Conservation (phyloP, 2,797 vertebrate genomes). For the Buceros bicornis region DNA sequence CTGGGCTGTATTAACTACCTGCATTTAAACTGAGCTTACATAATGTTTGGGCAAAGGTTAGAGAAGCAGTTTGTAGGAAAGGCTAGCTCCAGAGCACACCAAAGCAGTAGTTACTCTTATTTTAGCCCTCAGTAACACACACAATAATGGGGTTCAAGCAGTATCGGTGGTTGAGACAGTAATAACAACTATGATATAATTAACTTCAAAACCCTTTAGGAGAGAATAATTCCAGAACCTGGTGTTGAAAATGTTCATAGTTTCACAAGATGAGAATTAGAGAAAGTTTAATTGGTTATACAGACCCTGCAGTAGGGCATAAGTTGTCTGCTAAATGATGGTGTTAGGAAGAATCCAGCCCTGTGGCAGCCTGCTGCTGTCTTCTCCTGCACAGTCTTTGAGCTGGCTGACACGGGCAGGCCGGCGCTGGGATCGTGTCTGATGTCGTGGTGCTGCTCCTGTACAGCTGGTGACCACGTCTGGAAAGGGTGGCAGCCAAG, state of each 20-base stretch:
- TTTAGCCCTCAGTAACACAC: conserved; percentile 47
- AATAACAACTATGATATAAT: conserved; percentile 60
- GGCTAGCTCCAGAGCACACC: conserved; percentile 4
- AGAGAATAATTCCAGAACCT: conserved; percentile 52
- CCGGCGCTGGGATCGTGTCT: accelerated
- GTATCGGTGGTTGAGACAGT: conserved; percentile 36
- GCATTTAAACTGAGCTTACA: conserved; percentile 15
- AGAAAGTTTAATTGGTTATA: conserved; percentile 49
- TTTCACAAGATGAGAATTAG: conserved; percentile 47
- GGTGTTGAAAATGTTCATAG: not conserved
- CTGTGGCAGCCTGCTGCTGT: not conserved
- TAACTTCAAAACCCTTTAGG: conserved; percentile 65
- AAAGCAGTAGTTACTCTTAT: conserved; percentile 30
- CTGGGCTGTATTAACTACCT: conserved; percentile 47
- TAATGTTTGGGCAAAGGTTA: conserved; percentile 64
- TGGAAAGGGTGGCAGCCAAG: not conserved
- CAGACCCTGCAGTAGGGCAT: conserved; percentile 35
- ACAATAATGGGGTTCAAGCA: conserved; percentile 59
- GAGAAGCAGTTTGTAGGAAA: conserved; percentile 30
- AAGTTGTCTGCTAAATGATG: conserved; percentile 4
- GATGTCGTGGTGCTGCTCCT: not conserved
- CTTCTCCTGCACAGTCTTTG: accelerated
- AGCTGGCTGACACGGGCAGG: not conserved
- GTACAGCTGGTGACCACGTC: accelerated
- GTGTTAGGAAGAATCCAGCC: not conserved